Evolutionary conservation across 2,113 vertebrate genomes (phyloP).

Genomic region (Solea senegalensis): DNA sequence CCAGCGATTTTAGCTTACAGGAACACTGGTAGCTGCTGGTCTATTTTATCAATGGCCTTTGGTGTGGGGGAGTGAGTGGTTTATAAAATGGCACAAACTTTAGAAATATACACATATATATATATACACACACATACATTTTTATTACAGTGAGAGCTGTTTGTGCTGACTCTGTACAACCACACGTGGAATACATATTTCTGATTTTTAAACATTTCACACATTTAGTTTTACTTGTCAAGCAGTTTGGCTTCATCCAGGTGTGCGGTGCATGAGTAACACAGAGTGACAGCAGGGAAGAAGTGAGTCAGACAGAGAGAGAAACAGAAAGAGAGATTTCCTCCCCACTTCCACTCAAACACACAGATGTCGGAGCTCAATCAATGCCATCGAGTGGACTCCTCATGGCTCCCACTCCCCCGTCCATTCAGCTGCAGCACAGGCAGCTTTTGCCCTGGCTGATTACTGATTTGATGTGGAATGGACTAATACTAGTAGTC

Average conservation of each 20-base stretch:
- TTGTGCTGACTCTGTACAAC: too few relatives aligned
- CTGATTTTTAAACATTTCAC: too few relatives aligned
- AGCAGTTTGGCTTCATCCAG: not conserved
- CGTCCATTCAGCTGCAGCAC: slow-evolving; percentile 49
- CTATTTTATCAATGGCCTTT: too few relatives aligned
- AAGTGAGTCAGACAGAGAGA: not conserved
- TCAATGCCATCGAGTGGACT: slow-evolving; percentile 77
- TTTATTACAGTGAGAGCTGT: too few relatives aligned
- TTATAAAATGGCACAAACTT: too few relatives aligned
- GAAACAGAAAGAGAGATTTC: slow-evolving; percentile 25
- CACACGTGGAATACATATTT: too few relatives aligned
- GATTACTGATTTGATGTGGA: slow-evolving; percentile 72
- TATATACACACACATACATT: too few relatives aligned
- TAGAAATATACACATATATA: too few relatives aligned
- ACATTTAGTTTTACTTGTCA: too few relatives aligned
- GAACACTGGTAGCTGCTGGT: too few relatives aligned
- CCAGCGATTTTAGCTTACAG: too few relatives aligned
- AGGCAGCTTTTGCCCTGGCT: slow-evolving; percentile 51
- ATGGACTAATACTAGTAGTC: slow-evolving; percentile 55
- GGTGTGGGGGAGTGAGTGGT: too few relatives aligned
- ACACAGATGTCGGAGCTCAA: slow-evolving; percentile 67
- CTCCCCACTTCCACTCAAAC: slow-evolving; percentile 45
- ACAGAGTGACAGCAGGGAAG: slow-evolving; percentile 5
- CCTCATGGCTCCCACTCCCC: slow-evolving; percentile 47
- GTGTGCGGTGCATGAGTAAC: not conserved